phyloP scores from a whole-genome alignment of 2,888 invertebrate species.

The Allygus modestus region DNA sequence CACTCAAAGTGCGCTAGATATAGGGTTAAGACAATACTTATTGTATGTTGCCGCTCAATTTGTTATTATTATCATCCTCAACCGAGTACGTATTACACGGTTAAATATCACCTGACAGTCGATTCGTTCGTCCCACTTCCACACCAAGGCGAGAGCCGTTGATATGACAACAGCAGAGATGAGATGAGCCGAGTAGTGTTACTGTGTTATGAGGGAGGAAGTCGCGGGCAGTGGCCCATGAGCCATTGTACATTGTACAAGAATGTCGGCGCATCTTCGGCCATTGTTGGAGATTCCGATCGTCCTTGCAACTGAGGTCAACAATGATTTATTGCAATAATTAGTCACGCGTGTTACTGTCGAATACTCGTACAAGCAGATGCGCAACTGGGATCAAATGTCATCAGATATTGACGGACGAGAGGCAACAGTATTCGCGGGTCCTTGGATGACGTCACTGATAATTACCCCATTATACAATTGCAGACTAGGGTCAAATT shows the following conservation, averaged over 20 bases:
- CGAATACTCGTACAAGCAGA: neutral
- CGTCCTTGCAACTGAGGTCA: constrained; percentile 39
- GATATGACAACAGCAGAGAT: no score
- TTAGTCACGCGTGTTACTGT: constrained; percentile 20
- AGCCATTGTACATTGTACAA: constrained; percentile 49
- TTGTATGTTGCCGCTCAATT: no score
- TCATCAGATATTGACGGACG: constrained; percentile 17
- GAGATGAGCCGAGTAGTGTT: no score
- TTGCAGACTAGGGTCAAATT: no score
- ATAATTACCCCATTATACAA: neutral
- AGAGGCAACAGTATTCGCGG: neutral
- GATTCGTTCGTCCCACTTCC: no score
- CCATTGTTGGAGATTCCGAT: constrained; percentile 38
- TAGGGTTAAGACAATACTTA: no score
- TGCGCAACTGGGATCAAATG: constrained; percentile 24
- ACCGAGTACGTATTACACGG: no score
- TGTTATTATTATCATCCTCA: no score
- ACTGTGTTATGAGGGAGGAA: neutral
- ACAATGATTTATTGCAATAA: constrained; percentile 39
- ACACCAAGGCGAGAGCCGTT: no score
- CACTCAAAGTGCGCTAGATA: no score
- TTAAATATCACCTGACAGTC: no score
- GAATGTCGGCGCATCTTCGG: neutral
- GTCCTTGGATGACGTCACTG: neutral
- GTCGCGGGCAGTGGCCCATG: constrained; percentile 25